A percentile compares a stretch with the other conserved stretches of the same genome.
phyloP scores from a whole-genome alignment of 2,113 vertebrate genomes.

The Osmerus mordax region DNA sequence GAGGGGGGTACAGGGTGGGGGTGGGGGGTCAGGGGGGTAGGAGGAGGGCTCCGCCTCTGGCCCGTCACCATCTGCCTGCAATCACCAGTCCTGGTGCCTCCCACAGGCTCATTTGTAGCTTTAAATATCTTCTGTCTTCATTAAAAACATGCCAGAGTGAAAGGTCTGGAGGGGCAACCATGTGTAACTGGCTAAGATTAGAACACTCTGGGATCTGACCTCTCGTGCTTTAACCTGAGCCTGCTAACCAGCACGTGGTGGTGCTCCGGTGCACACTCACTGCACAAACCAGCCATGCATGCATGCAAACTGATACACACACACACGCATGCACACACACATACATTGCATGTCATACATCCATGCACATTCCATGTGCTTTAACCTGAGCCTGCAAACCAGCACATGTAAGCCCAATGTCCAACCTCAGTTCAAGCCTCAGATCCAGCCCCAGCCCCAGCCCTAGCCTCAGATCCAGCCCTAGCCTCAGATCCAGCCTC shows the following conservation, averaged over 20 bases:
- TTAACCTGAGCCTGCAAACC: neutral
- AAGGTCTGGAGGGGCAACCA: constrained; percentile 3
- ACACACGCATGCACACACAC: neutral
- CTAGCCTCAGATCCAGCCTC: neutral
- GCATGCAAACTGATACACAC: constrained; percentile 7
- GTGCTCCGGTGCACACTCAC: constrained; percentile 2
- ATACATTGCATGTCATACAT: constrained; percentile 11
- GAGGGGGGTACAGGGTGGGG: constrained; percentile 1
- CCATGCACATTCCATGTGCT: constrained; percentile 21
- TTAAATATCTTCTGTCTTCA: constrained; percentile 79
- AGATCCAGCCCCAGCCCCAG: too few species aligned
- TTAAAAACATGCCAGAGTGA: constrained; percentile 39
- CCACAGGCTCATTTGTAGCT: constrained; percentile 83
- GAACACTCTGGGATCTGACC: constrained; percentile 32
- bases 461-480: neutral
- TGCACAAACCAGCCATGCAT: neutral
- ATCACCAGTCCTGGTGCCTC: constrained; percentile 69
- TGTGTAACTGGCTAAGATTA: constrained; percentile 65
- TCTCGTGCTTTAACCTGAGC: constrained; percentile 28
- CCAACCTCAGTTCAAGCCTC: too few species aligned
- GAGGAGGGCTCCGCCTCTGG: constrained; percentile 25
- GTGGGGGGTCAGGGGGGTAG: constrained; percentile 50
- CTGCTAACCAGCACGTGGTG: neutral
- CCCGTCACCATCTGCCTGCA: constrained; percentile 88
- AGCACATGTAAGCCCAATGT: neutral